These are phyloP conservation scores for Bergia sp. DNA, from an alignment of 92 coral and sea anemone genomes.

Conservation along the genomic window DNA sequence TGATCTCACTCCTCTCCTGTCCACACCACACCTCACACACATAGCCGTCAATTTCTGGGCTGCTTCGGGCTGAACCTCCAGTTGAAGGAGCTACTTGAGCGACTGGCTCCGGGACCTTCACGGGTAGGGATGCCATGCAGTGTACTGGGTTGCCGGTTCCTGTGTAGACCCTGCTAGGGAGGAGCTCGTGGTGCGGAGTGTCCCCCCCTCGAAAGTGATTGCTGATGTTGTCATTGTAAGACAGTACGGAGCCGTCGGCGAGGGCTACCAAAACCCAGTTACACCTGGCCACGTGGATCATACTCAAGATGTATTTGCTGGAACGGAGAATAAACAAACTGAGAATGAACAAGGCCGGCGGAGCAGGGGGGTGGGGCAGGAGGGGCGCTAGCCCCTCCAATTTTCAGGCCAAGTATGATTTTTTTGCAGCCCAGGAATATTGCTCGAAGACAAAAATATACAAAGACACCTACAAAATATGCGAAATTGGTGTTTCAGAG, in stretches of 20 bases:
- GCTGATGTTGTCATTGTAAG: conserved; percentile 91
- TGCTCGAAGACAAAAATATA: too few species aligned
- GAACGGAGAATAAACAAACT: neutral
- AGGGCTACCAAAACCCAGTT: conserved; percentile 95
- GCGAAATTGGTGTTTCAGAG: too few species aligned
- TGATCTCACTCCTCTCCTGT: conserved; percentile 83
- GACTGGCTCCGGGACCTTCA: conserved; percentile 64
- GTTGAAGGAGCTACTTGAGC: conserved; percentile 20
- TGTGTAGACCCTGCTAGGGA: conserved; percentile 83
- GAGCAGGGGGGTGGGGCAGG: too few species aligned
- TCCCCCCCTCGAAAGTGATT: conserved; percentile 79
- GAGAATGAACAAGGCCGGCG: neutral
- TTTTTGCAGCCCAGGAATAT: too few species aligned
- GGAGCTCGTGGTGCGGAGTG: conserved; percentile 81
- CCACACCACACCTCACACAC: conserved; percentile 96
- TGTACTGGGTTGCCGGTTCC: conserved; percentile 87
- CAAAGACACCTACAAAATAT: too few species aligned
- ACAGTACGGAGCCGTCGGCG: conserved; percentile 87
- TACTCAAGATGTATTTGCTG: conserved; percentile 82
- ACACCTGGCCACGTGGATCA: conserved; percentile 94
- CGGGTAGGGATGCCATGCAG: conserved; percentile 86
- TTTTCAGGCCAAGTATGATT: too few species aligned
- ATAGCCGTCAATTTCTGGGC: conserved; percentile 52
- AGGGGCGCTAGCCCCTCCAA: too few species aligned
- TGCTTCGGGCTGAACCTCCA: conserved; percentile 53